Evolutionary conservation across 1,140 invertebrate species (phyloP).

Genomic region (Drosophila repletoides): DNA sequence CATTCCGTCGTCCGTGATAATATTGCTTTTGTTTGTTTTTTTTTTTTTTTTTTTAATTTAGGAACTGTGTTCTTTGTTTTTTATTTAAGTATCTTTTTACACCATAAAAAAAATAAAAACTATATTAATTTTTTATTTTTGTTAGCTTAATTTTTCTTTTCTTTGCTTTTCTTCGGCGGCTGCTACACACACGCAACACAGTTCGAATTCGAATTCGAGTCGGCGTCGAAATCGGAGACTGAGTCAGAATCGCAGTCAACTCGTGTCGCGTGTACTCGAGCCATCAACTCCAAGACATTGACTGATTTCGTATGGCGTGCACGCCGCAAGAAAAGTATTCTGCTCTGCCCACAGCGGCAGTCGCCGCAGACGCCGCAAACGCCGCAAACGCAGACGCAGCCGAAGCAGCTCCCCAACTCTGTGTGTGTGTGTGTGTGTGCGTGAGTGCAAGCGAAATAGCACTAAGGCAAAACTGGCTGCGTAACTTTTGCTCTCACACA

Average conservation of each 20-base stretch:
- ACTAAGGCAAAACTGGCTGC: no score
- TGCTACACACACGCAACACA: conserved; percentile 13
- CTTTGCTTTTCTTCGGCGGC: conserved; percentile 1
- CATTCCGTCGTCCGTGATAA: conserved; percentile 84
- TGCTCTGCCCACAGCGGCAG: conserved; percentile 34
- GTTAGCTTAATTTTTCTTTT: no score
- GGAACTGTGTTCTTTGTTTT: conserved; percentile 8
- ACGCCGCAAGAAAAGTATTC: conserved; percentile 78
- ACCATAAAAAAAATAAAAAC: no score
- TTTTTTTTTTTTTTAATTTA: neutral
- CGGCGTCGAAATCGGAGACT: conserved; percentile 6
- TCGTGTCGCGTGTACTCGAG: conserved; percentile 64
- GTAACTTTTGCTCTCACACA: conserved; percentile 15
- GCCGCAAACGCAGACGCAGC: conserved; percentile 12
- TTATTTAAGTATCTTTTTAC: no score
- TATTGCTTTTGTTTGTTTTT: neutral
- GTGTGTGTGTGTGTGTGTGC: no score
- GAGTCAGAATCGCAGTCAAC: conserved; percentile 35
- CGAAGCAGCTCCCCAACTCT: conserved; percentile 11
- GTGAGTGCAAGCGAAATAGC: conserved; percentile 36
- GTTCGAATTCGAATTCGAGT: conserved; percentile 21
- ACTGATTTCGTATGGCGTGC: conserved; percentile 73
- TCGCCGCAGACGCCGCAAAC: conserved; percentile 16
- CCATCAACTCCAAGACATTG: conserved; percentile 75
- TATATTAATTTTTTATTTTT: no score